Evolutionary conservation across 2,888 invertebrate species (phyloP).

Genomic region (Amphipoea oculea): DNA sequence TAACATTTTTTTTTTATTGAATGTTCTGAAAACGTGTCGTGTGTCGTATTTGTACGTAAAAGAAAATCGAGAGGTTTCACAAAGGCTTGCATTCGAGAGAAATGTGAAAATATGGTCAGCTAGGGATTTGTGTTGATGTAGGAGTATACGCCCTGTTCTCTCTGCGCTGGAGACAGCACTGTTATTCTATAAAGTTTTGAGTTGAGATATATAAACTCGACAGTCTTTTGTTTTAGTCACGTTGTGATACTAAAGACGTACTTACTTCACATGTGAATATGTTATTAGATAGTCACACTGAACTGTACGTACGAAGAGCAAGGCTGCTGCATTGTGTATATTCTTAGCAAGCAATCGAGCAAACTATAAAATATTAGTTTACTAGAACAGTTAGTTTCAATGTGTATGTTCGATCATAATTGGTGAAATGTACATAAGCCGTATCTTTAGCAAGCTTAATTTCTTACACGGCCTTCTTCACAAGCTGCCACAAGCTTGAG

Average conservation of each 20-base stretch:
- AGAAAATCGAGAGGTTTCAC: neutral
- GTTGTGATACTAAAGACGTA: slow-evolving; percentile 15
- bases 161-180: neutral
- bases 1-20: too few relatives aligned
- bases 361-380: neutral
- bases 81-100: neutral
- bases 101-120: slow-evolving; percentile 2
- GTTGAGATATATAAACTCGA: slow-evolving; percentile 5
- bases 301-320: neutral
- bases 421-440: neutral
- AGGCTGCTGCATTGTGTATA: neutral
- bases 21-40: neutral
- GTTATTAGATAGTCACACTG: neutral
- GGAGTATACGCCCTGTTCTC: neutral
- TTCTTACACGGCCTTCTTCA: neutral
- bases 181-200: slow-evolving; percentile 1
- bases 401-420: neutral
- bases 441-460: neutral
- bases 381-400: neutral
- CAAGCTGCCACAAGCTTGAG: too few relatives aligned
- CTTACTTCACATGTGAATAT: neutral
- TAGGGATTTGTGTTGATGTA: slow-evolving; percentile 4
- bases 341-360: neutral
- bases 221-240: slow-evolving; percentile 28
- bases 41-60: neutral